Evolutionary conservation across 2,797 vertebrate species (phyloP).

Genomic region (Megalops cyprinoides): DNA sequence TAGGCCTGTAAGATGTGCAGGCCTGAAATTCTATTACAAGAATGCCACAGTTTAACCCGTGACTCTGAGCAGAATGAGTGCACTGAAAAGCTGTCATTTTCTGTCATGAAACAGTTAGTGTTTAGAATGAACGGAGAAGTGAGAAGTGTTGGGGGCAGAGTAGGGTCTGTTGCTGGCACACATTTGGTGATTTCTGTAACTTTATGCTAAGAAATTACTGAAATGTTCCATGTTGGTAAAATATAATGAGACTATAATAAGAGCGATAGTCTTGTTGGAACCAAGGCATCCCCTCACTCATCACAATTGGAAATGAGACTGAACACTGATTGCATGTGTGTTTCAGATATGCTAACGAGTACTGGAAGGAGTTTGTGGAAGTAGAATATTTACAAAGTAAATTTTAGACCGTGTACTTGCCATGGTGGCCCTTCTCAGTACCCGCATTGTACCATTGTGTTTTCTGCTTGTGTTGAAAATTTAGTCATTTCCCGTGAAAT

Average conservation of each 20-base stretch:
- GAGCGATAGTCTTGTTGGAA: too few species aligned
- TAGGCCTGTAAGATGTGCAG: conserved; percentile 41
- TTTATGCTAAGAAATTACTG: background rate
- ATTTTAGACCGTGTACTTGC: background rate
- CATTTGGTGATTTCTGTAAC: background rate
- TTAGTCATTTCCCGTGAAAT: background rate
- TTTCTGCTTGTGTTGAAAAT: background rate
- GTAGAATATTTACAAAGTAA: conserved; percentile 11
- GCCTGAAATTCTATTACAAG: too few species aligned
- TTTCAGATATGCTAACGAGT: background rate
- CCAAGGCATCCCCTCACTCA: too few species aligned
- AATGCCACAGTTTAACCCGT: background rate
- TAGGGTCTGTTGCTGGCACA: background rate
- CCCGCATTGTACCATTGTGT: background rate
- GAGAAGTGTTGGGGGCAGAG: background rate
- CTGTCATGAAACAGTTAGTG: conserved; percentile 34
- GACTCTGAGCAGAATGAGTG: conserved; percentile 19
- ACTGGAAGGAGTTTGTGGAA: background rate
- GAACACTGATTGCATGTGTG: background rate
- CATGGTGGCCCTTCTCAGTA: background rate
- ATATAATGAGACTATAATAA: too few species aligned
- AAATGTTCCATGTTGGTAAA: background rate
- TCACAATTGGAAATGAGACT: background rate
- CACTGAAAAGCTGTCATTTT: conserved; percentile 34
- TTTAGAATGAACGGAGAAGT: too few species aligned